Percentiles rank a stretch among this genome's conserved stretches.
phyloP scores from a whole-genome alignment of 2,888 invertebrate species.

The Gortyna flavago region DNA sequence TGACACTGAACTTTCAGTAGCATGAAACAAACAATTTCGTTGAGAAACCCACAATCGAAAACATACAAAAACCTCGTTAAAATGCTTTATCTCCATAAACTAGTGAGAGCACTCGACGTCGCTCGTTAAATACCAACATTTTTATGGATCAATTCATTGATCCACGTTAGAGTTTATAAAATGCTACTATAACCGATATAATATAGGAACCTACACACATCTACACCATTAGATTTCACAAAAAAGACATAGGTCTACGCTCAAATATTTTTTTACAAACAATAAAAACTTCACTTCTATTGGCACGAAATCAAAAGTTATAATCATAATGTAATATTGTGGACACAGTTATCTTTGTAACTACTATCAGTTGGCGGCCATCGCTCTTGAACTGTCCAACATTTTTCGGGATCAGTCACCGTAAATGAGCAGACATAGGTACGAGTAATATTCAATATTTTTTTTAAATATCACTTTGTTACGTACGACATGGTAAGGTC shows the following conservation, averaged over 20 bases:
- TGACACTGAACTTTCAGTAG: constrained; percentile 26
- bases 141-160: constrained; percentile 44
- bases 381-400: constrained; percentile 30
- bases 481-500: not conserved
- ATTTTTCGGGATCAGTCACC: constrained; percentile 21
- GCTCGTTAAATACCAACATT: constrained; percentile 41
- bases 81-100: constrained; percentile 57
- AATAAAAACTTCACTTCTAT: constrained; percentile 22
- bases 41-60: constrained; percentile 30
- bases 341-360: constrained; percentile 32
- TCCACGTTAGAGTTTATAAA: constrained; percentile 22
- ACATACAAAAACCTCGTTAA: constrained; percentile 57
- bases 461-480: constrained; percentile 8
- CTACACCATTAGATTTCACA: constrained; percentile 1
- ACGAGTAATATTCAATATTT: too few species aligned
- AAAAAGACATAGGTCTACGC: constrained; percentile 2
- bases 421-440: constrained; percentile 3
- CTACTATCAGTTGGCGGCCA: constrained; percentile 28
- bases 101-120: constrained; percentile 20
- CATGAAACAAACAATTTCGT: constrained; percentile 26
- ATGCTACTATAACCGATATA: constrained; percentile 30
- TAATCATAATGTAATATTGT: constrained; percentile 29
- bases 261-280: constrained; percentile 12
- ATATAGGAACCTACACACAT: constrained; percentile 23
- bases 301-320: constrained; percentile 47